A percentile compares a stretch with the other conserved stretches of the same genome.
phyloP scores from a whole-genome alignment of 2,113 vertebrate species.

The Halcyon senegalensis region DNA sequence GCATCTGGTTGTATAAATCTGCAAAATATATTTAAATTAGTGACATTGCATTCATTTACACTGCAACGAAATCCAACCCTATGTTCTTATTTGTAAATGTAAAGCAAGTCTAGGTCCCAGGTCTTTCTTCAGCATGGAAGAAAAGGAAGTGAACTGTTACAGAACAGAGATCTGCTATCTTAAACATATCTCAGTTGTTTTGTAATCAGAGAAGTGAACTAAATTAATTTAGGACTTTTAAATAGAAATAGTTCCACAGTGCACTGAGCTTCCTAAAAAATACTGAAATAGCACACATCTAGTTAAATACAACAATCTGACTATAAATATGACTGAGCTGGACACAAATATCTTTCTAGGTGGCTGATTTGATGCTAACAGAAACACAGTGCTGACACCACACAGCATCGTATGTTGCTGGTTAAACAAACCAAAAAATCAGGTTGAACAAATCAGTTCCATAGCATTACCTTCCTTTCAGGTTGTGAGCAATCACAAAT shows the following conservation, averaged over 20 bases:
- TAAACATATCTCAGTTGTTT: neutral
- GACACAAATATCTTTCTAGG: constrained; percentile 6
- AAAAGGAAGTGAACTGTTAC: neutral
- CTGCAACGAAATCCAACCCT: neutral
- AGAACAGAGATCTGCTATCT: neutral
- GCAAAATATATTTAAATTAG: neutral
- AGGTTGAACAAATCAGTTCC: constrained; percentile 9
- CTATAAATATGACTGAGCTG: constrained; percentile 8
- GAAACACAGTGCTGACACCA: neutral
- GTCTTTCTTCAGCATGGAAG: neutral
- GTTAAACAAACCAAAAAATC: constrained; percentile 54
- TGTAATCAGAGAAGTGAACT: neutral
- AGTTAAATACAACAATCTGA: constrained; percentile 3
- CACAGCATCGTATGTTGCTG: neutral
- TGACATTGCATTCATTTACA: neutral
- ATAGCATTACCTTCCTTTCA: neutral
- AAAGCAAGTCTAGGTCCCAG: neutral
- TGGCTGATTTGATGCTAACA: constrained; percentile 12
- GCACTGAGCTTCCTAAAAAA: neutral
- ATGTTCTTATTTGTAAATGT: neutral
- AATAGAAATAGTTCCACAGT: constrained; percentile 26
- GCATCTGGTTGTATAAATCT: neutral
- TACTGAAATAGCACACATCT: neutral
- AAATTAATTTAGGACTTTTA: constrained; percentile 30
- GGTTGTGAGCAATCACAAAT: constrained; percentile 18